Conservation (phyloP, 2,888 invertebrate genomes). For the Mantis religiosa region DNA sequence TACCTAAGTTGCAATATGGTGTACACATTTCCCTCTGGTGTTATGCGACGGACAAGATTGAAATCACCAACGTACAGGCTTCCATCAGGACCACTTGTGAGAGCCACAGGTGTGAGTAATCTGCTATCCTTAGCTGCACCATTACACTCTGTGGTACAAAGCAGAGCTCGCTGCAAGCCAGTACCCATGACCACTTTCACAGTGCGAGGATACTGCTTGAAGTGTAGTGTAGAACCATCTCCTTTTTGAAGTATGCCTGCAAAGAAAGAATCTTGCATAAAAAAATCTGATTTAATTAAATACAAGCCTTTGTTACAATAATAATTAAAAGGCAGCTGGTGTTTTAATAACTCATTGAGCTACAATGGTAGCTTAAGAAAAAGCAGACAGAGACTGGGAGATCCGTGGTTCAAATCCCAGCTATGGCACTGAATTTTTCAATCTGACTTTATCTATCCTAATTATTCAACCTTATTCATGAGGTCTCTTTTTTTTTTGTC, state of each 20-base stretch:
- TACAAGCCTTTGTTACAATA: not conserved
- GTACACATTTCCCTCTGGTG: constrained; percentile 83
- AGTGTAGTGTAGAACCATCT: constrained; percentile 89
- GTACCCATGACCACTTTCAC: constrained; percentile 91
- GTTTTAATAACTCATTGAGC: not conserved
- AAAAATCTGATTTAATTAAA: not conserved
- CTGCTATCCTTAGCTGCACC: constrained; percentile 81
- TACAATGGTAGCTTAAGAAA: no score
- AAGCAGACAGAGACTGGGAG: no score
- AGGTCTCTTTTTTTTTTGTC: no score
- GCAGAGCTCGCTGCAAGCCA: constrained; percentile 77
- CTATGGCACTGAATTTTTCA: no score
- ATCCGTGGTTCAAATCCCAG: no score
- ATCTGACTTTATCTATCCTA: no score
- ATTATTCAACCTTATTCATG: no score
- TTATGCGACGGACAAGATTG: constrained; percentile 86
- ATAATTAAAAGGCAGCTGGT: not conserved
- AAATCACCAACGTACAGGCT: constrained; percentile 96
- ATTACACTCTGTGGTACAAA: constrained; percentile 84
- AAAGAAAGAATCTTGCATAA: constrained; percentile 7
- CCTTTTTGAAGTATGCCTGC: constrained; percentile 90
- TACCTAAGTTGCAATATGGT: constrained; percentile 84
- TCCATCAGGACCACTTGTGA: constrained; percentile 94
- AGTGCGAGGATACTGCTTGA: constrained; percentile 87
- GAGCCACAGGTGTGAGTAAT: constrained; percentile 86